Conservation (phyloP, 2,888 invertebrate species). For the Seira musarum region DNA sequence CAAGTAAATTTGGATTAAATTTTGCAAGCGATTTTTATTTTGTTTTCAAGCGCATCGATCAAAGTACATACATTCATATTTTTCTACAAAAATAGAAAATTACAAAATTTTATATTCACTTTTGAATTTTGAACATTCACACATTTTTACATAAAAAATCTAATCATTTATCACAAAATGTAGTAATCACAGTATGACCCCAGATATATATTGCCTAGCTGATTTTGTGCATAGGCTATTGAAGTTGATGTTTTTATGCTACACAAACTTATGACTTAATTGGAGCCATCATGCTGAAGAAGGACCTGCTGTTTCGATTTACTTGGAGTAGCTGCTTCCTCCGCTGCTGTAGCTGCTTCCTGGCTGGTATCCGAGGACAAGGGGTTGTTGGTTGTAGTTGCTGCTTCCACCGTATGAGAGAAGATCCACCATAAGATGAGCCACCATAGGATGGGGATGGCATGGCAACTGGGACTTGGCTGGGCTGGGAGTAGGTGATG, state of each 20-base stretch:
- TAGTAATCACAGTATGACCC: no score
- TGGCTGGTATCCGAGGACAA: constrained; percentile 38
- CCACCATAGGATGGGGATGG: constrained; percentile 3
- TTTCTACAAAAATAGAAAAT: no score
- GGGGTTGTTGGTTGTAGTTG: constrained; percentile 41
- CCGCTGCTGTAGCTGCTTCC: constrained; percentile 19
- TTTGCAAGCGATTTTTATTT: no score
- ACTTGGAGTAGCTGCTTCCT: constrained; percentile 21
- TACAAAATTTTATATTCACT: no score
- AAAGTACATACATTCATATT: no score
- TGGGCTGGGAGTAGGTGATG: constrained; percentile 53
- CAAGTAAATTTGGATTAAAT: no score
- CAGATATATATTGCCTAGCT: no score
- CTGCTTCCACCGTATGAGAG: constrained; percentile 21
- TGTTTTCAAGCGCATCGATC: no score
- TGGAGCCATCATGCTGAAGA: neutral
- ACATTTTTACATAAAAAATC: no score
- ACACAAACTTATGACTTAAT: neutral
- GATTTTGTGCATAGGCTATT: neutral
- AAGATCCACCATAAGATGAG: constrained; percentile 15
- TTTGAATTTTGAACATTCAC: no score
- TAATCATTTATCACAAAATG: no score
- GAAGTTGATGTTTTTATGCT: neutral
- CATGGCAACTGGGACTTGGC: constrained; percentile 41
- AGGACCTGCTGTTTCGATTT: neutral